Conservation (phyloP, 2,888 invertebrate genomes). For the Tipula lateralis region DNA sequence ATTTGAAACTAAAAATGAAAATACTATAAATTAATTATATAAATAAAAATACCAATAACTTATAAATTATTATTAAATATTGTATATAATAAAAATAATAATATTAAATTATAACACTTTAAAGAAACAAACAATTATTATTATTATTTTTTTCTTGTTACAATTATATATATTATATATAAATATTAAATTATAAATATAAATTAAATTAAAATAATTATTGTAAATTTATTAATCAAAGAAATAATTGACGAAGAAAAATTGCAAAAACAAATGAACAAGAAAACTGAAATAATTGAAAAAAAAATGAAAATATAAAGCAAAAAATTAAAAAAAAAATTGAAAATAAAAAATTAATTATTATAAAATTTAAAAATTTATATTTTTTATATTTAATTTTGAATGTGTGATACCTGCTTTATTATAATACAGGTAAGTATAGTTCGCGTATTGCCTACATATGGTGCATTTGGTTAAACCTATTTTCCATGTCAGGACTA, state of each 20-base stretch:
- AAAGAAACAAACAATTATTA: neutral
- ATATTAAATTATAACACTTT: neutral
- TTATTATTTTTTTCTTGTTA: constrained; percentile 7
- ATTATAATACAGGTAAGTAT: too few species aligned
- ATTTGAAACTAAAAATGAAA: neutral
- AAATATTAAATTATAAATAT: neutral
- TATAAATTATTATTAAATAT: neutral
- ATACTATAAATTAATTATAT: neutral
- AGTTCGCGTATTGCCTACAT: too few species aligned
- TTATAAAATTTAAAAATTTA: neutral
- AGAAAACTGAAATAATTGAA: neutral
- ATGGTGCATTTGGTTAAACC: too few species aligned
- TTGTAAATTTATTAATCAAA: neutral
- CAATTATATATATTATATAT: neutral
- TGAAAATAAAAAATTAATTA: constrained; percentile 1
- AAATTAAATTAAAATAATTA: constrained; percentile 11
- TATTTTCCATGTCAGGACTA: too few species aligned
- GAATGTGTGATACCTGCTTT: neutral
- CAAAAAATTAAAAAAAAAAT: neutral
- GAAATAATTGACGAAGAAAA: neutral
- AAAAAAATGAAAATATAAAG: too few species aligned
- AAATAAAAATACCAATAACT: neutral
- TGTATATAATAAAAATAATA: neutral
- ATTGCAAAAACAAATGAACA: neutral
- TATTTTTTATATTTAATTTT: neutral